Evolutionary conservation across 2,888 invertebrate species (phyloP), one percentile per base, ranked within the genome.

Genomic region (Omphaloscelis lunosa): DNA sequence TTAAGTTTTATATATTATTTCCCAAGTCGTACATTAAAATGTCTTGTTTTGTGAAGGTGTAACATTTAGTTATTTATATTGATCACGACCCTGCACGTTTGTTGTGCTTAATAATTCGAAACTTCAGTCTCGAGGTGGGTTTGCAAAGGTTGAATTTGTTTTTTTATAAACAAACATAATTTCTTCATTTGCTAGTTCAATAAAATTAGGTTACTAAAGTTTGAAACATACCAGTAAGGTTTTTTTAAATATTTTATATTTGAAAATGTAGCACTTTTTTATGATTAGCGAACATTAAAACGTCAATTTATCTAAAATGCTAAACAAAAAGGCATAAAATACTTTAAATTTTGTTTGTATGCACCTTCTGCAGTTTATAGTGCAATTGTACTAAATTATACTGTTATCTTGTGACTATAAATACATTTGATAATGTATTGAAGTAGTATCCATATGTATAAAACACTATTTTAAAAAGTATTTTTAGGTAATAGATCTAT

Each of bases 1-100:
- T 41, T 53, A 71, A 59, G 61, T 75, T 74, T 67, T 70, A 39
- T 56, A 65, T 39, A 59, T 75, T 53, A 66, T 20, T 41, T 41
- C 5, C 20, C 4, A 29, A 27, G 0, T 8, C 23, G n/a, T 58
- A 9, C 6, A 58, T 53, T 0, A 41, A 62, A 39, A 39, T 5
- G 6, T 61, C 4, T 34, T 67, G 15, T 1, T 34, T n/a, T 29
- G 51, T 39, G 4, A 17, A 74, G 15, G 41, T n/a, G n/a, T 62
- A 61, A 41, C 29, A 27, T 45, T 23, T 17, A 11, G 8, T 34
- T 53, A 65, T 11, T 34, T 59, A 27, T 59, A 74, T 74, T 75
- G 75, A 53, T 74, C 20, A 65, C 39, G 15, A 23, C 17, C 45
- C 39, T 63, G n/a, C 48, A 27, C 17, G 41, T 73, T 41, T 78